Evolutionary conservation across 53 echinoderm and acorn worm genomes (phyloP), one percentile per base, ranked within the genome.

Genomic region (Echinometra lucunter): DNA sequence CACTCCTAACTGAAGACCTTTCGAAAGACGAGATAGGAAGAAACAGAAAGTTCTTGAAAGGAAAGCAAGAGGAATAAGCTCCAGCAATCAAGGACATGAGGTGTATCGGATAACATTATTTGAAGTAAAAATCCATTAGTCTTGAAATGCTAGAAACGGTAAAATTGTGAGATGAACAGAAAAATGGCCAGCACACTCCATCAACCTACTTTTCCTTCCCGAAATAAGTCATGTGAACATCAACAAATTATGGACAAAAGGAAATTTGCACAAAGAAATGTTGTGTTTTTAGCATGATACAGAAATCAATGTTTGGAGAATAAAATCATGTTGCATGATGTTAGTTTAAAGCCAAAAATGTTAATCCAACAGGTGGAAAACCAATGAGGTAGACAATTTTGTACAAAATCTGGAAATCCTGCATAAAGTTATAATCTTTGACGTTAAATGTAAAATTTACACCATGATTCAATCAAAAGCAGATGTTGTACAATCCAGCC

Each of bases 91-190:
- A 85, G 85, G 85, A 49, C 85, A 85, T 85, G 23, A 49, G 49
- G 30, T 40, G 27, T 85, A 85, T 85, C 85, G 19, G 53, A 85
- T 85, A 85, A 85, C 85, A 85, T 85, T 85, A 85, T 85, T n/a
- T 85, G 47, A 85, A 85, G 85, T 85, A 85, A 85, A 49, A 85
- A 85, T 85, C 85, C 85, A 85, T 85, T 85, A 85, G 85, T 28
- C 85, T 85, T 85, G 85, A 85, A 85, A 85, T 10, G 85, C 85
- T 13, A 85, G 85, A 85, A 49, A 85, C 49, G 85, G 28, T 85
- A n/a, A 85, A 85, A 85, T 85, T 45, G 85, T 37, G 49, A 85
- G 85, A 85, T 85, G 85, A 85, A 49, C 85, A 28, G 85, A 85
- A 85, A 85, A 85, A 85, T 85, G 85, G 85, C 28, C n/a, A 49